Percentiles rank a stretch among this genome's conserved stretches.
phyloP scores from a whole-genome alignment of 2,888 invertebrate genomes.

The Philhelius pedissequus region DNA sequence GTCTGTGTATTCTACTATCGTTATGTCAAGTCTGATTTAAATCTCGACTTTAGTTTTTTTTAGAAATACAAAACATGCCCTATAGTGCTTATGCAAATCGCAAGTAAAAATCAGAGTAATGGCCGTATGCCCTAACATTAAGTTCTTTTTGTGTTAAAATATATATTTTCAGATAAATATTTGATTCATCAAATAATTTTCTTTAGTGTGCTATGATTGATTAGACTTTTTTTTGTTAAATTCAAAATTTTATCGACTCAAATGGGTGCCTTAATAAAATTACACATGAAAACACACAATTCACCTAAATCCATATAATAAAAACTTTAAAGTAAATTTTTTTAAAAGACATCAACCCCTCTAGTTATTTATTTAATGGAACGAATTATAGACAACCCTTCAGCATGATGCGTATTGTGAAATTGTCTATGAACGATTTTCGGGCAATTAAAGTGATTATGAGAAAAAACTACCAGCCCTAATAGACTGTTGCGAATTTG shows the following conservation, averaged over 20 bases:
- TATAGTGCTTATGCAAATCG: no score
- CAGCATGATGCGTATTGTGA: constrained; percentile 20
- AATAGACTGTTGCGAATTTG: constrained; percentile 63
- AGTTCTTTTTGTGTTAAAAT: neutral
- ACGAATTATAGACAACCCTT: constrained; percentile 56
- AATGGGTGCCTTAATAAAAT: neutral
- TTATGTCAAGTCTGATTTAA: no score
- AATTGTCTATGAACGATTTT: constrained; percentile 56
- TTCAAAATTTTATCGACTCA: neutral
- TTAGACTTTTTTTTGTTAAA: neutral
- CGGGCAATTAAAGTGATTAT: constrained; percentile 61
- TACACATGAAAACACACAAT: neutral
- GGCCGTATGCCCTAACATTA: neutral
- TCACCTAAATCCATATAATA: no score
- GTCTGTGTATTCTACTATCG: no score
- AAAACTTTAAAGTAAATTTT: no score
- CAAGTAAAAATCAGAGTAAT: no score
- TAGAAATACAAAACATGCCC: no score
- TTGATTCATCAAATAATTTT: neutral
- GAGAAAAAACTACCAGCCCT: constrained; percentile 46
- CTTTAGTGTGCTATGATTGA: neutral
- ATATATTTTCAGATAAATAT: neutral
- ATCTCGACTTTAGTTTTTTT: no score
- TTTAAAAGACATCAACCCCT: constrained; percentile 12
- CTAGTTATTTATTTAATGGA: constrained; percentile 20